A percentile compares a stretch with the other conserved stretches of the same genome.
phyloP scores from a whole-genome alignment of 2,113 vertebrate genomes.

The Caretta caretta region DNA sequence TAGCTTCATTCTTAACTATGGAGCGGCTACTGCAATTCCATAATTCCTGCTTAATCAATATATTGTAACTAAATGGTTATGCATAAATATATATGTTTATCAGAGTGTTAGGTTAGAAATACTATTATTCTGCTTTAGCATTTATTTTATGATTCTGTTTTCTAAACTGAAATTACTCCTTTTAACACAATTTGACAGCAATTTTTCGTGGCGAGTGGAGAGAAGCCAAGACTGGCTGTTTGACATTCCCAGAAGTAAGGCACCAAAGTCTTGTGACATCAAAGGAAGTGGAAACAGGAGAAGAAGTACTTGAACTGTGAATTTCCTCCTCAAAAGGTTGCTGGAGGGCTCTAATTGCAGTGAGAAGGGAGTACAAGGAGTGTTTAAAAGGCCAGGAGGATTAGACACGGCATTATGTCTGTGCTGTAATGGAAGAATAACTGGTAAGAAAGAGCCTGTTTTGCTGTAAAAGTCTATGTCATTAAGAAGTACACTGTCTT shows the following conservation, averaged over 20 bases:
- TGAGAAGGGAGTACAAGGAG: not conserved
- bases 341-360: not conserved
- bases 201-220: not conserved
- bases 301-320: not conserved
- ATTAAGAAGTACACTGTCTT: constrained; percentile 17
- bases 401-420: not conserved
- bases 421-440: constrained; percentile 38
- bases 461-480: constrained; percentile 42
- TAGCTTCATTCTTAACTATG: not conserved
- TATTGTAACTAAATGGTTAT: fast-evolving
- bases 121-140: not conserved
- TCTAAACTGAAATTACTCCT: not conserved
- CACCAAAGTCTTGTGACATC: not conserved
- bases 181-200: not conserved
- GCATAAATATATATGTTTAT: not conserved
- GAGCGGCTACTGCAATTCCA: not conserved
- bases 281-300: not conserved
- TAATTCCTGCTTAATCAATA: not conserved
- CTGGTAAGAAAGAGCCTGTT: constrained; percentile 44
- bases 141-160: not conserved
- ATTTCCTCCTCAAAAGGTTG: not conserved
- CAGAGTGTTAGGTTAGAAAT: not conserved
- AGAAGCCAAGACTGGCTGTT: fast-evolving
- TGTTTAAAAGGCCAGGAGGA: not conserved
- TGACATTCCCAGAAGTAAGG: not conserved